phyloP scores from a whole-genome alignment of 2,797 vertebrate species.

The Myripristis murdjan region DNA sequence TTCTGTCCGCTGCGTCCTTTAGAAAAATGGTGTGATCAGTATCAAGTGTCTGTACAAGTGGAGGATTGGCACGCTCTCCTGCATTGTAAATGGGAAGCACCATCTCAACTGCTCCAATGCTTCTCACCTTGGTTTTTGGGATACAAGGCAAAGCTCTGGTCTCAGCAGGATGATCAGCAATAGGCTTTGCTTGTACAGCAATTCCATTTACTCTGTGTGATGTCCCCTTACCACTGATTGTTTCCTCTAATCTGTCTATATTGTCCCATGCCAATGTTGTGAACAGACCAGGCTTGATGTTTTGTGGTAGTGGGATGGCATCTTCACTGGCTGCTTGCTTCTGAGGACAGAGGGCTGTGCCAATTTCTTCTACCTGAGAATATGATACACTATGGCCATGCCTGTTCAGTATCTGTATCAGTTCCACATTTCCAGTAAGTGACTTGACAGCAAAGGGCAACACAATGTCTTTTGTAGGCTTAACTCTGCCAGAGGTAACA shows the following conservation, averaged over 20 bases:
- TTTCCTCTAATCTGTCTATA: constrained; percentile 4
- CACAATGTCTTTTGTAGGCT: constrained; percentile 10
- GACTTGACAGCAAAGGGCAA: constrained; percentile 21
- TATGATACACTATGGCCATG: constrained; percentile 1
- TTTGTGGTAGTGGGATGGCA: not conserved
- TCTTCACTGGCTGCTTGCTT: constrained; percentile 6
- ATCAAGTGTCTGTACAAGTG: no score
- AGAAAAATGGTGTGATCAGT: no score
- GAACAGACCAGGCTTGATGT: not conserved
- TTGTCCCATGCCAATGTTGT: constrained; percentile 8
- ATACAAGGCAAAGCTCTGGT: no score
- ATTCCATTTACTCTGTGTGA: constrained; percentile 12
- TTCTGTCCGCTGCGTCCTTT: no score
- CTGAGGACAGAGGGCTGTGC: constrained; percentile 1
- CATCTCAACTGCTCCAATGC: no score
- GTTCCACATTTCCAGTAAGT: constrained; percentile 14
- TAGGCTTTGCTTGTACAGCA: constrained; percentile 14
- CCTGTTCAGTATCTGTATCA: constrained; percentile 1
- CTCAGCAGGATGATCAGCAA: no score
- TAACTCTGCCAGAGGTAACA: constrained; percentile 17
- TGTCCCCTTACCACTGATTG: not conserved
- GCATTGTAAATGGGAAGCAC: no score
- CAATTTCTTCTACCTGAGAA: not conserved
- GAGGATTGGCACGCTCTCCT: no score
- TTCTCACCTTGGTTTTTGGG: no score